Percentiles rank a stretch among this genome's conserved stretches.
These are phyloP conservation scores for Ennomos fuscantarius DNA, from an alignment of 2,888 invertebrate species.

Conservation along the genomic window DNA sequence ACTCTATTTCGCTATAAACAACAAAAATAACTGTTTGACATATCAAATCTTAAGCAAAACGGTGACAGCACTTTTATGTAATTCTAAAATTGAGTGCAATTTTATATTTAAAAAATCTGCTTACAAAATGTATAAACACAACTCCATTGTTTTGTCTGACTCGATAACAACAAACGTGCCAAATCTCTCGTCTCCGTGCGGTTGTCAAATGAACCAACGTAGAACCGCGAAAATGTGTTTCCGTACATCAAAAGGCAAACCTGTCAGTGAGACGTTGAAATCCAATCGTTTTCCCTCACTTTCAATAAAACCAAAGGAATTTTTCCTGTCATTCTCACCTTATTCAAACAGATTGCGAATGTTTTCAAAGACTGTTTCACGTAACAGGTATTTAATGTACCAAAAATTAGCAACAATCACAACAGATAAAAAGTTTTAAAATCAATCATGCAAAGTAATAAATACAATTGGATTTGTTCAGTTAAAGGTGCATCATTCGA, in stretches of 20 bases:
- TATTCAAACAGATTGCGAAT: slow-evolving; percentile 41
- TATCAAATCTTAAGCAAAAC: too few relatives aligned
- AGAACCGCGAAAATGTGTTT: slow-evolving; percentile 11
- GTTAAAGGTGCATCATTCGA: too few relatives aligned
- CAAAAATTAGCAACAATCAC: too few relatives aligned
- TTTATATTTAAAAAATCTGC: too few relatives aligned
- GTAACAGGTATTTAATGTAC: too few relatives aligned
- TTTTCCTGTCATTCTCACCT: slow-evolving; percentile 41
- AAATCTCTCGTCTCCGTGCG: background rate
- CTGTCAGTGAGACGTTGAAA: slow-evolving; percentile 35
- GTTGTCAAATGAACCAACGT: slow-evolving; percentile 2
- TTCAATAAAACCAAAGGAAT: slow-evolving; percentile 47
- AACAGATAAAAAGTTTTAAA: too few relatives aligned
- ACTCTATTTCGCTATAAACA: too few relatives aligned
- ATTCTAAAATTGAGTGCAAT: too few relatives aligned
- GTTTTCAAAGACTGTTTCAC: slow-evolving; percentile 4
- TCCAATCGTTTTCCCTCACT: slow-evolving; percentile 42
- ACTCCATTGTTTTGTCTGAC: background rate
- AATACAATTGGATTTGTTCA: too few relatives aligned
- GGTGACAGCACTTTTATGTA: too few relatives aligned
- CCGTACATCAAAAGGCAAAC: slow-evolving; percentile 33
- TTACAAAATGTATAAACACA: background rate
- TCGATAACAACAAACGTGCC: slow-evolving; percentile 1
- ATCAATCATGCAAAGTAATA: too few relatives aligned
- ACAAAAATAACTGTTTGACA: too few relatives aligned